Conservation (phyloP, 2,113 vertebrate genomes). For the Tonatia bakeri region DNA sequence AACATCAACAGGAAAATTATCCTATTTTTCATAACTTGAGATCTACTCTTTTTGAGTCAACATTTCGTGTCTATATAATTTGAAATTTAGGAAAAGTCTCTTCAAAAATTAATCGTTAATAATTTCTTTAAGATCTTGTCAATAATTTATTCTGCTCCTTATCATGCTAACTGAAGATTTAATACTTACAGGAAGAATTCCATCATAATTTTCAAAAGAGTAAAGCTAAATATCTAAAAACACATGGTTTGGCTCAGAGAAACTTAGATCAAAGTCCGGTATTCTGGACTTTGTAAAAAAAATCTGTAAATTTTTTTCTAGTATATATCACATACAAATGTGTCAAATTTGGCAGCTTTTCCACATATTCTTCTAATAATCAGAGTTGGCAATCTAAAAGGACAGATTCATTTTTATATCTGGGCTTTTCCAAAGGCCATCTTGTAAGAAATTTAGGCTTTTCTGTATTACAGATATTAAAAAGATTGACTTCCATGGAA, state of each 20-base stretch:
- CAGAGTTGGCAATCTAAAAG: not conserved
- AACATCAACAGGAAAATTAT: not conserved
- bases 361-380: not conserved
- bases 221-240: not conserved
- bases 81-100: not conserved
- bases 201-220: not conserved
- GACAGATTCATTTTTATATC: not conserved
- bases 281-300: not conserved
- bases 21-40: not conserved
- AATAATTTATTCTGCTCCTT: not conserved
- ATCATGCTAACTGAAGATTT: not conserved
- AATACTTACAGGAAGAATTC: not conserved
- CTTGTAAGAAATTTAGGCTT: not conserved
- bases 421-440: not conserved
- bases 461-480: constrained; percentile 19
- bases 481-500: not conserved
- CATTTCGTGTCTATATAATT: not conserved
- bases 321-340: not conserved
- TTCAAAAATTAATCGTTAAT: not conserved
- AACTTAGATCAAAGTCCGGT: constrained; percentile 4
- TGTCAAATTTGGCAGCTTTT: constrained; percentile 3
- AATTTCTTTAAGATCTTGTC: constrained; percentile 12
- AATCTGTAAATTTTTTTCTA: not conserved
- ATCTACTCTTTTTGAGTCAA: not conserved
- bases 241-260: not conserved